These are phyloP conservation scores for Acrobasis suavella DNA, from an alignment of 2,888 invertebrate genomes.

Conservation along the genomic window DNA sequence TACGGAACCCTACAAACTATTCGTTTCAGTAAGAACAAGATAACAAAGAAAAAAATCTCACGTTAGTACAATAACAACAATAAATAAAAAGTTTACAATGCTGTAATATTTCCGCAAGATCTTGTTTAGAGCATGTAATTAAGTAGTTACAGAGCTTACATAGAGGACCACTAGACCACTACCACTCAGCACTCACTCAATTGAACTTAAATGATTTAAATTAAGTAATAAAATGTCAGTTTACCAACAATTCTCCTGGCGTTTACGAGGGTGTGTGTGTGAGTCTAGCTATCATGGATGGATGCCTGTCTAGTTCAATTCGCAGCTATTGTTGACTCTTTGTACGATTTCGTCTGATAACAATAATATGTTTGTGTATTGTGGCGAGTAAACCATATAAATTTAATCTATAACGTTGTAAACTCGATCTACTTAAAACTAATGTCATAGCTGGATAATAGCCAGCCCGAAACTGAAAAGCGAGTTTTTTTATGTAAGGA, in stretches of 20 bases:
- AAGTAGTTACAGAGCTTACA: not conserved
- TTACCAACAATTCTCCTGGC: not conserved
- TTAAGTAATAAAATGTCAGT: constrained; percentile 2
- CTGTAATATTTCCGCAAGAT: too few species aligned
- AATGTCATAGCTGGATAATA: too few species aligned
- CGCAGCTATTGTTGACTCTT: not conserved
- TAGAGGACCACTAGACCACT: not conserved
- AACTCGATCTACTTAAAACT: too few species aligned
- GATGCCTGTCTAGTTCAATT: not conserved
- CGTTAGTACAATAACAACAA: too few species aligned
- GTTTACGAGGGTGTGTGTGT: not conserved
- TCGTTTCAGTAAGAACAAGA: too few species aligned
- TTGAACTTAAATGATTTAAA: not conserved
- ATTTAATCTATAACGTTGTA: too few species aligned
- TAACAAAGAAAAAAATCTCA: too few species aligned
- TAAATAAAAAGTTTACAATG: too few species aligned
- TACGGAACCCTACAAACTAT: too few species aligned
- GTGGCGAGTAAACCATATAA: not conserved
- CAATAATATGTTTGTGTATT: not conserved
- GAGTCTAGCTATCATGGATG: not conserved
- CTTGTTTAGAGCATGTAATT: too few species aligned
- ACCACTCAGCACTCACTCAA: not conserved
- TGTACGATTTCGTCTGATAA: constrained; percentile 1
- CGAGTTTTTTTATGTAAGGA: too few species aligned
- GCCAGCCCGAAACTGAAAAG: too few species aligned